These are phyloP conservation scores for Neoseiulus cucumeris DNA, from an alignment of 1,140 invertebrate species.

Conservation along the genomic window DNA sequence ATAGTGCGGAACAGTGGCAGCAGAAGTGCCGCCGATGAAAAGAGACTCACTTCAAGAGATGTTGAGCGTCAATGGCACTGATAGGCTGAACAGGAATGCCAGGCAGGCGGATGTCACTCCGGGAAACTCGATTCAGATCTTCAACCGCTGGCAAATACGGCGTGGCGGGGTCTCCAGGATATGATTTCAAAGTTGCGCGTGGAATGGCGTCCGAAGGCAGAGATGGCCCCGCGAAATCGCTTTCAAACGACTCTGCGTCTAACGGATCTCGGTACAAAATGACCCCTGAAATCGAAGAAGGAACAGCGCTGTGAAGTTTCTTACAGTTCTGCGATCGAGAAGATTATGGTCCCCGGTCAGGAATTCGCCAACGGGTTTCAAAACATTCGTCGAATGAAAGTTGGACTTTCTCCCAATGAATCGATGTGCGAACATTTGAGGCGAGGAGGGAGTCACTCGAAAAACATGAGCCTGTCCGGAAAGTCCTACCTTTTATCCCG, in stretches of 20 bases:
- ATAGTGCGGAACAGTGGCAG: no score
- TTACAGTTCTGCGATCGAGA: no score
- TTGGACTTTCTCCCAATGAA: no score
- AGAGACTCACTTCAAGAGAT: conserved; percentile 15
- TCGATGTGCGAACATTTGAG: no score
- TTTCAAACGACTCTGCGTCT: not conserved
- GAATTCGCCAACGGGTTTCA: no score
- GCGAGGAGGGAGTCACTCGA: no score
- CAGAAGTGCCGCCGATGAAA: not conserved
- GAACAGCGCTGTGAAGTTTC: no score
- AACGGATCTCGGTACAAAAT: not conserved
- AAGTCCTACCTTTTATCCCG: not conserved
- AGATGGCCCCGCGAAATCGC: not conserved
- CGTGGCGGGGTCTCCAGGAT: not conserved
- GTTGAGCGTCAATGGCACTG: conserved; percentile 12
- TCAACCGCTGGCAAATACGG: not conserved
- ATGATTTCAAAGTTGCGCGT: not conserved
- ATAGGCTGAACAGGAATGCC: conserved; percentile 16
- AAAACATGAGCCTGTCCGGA: no score
- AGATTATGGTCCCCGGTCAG: no score
- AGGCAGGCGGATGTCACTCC: conserved; percentile 13
- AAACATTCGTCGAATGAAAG: no score
- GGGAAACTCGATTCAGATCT: not conserved
- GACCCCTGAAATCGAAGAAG: not conserved
- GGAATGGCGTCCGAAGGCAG: not conserved